Percentiles rank a stretch among this genome's conserved stretches.
Conservation (phyloP, 1,140 invertebrate genomes). For the Schlechtendalia chinensis region DNA sequence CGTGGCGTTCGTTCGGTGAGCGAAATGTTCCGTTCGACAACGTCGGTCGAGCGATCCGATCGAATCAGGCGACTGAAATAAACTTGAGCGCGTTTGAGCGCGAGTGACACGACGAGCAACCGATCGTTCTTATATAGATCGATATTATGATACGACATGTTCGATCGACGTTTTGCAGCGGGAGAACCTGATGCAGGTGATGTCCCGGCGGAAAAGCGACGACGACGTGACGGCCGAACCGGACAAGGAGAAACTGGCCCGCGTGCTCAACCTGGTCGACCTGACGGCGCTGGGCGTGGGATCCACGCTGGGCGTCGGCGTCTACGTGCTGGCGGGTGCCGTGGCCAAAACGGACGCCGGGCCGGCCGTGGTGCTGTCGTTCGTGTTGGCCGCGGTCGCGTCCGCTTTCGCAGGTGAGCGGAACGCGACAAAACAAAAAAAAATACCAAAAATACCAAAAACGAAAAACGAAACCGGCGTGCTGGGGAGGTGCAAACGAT, state of each 20-base stretch:
- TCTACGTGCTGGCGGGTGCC: constrained; percentile 86
- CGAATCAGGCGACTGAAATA: too few species aligned
- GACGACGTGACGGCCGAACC: neutral
- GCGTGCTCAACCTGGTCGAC: constrained; percentile 76
- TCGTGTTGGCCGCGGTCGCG: constrained; percentile 82
- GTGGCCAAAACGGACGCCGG: constrained; percentile 82
- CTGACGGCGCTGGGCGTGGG: constrained; percentile 81
- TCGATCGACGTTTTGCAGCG: neutral
- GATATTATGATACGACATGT: too few species aligned
- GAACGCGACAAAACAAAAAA: too few species aligned
- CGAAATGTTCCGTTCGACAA: too few species aligned
- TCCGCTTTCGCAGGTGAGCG: constrained; percentile 80
- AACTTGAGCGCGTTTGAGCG: too few species aligned
- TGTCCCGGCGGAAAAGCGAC: constrained; percentile 51
- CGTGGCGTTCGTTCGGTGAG: too few species aligned
- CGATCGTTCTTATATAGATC: too few species aligned
- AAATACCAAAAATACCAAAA: too few species aligned
- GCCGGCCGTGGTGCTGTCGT: constrained; percentile 84
- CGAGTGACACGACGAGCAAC: too few species aligned
- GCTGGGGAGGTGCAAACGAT: too few species aligned
- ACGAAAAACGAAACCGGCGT: too few species aligned
- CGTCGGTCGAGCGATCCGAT: too few species aligned
- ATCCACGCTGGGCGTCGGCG: constrained; percentile 83
- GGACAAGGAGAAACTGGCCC: constrained; percentile 60
- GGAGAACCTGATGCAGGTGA: constrained; percentile 48